These are phyloP conservation scores for Gobiocypris rarus DNA, from an alignment of 2,113 vertebrate genomes.

Conservation along the genomic window DNA sequence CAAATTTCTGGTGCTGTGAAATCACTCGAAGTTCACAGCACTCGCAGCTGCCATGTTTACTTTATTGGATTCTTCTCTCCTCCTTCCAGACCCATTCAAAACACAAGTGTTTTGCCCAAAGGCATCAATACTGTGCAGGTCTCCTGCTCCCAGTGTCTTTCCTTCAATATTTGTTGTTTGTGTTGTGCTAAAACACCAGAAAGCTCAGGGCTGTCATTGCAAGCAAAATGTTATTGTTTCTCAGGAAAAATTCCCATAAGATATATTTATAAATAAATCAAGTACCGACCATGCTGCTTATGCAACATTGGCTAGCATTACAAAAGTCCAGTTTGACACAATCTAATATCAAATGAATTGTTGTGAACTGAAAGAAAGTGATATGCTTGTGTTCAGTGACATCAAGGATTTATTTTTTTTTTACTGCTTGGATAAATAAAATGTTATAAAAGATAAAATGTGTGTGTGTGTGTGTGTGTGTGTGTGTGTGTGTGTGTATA, in stretches of 20 bases:
- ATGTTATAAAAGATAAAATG: background rate
- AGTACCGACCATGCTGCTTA: background rate
- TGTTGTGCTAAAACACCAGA: constrained; percentile 63
- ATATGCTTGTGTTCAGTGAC: too few relatives aligned
- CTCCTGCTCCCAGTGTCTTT: constrained; percentile 61
- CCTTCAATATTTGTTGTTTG: constrained; percentile 61
- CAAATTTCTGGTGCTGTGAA: constrained; percentile 68
- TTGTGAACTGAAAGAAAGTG: too few relatives aligned
- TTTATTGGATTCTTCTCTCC: constrained; percentile 60
- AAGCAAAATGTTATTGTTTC: constrained; percentile 55
- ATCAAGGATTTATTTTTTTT: background rate
- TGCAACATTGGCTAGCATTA: background rate
- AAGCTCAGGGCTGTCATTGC: constrained; percentile 60
- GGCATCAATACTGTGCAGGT: constrained; percentile 59
- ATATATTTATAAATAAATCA: constrained; percentile 26
- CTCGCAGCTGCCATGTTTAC: constrained; percentile 69
- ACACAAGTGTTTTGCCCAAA: constrained; percentile 65
- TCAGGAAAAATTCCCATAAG: background rate
- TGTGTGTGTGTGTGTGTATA: too few relatives aligned
- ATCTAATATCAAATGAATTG: too few relatives aligned
- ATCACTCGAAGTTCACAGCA: constrained; percentile 69
- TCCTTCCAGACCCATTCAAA: constrained; percentile 54
- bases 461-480: too few relatives aligned
- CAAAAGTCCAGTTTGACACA: background rate
- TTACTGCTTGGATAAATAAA: background rate